Evolutionary conservation across 2,888 invertebrate species (phyloP), one percentile per base, ranked within the genome.

Genomic region (Tuberolachnus salignus): DNA sequence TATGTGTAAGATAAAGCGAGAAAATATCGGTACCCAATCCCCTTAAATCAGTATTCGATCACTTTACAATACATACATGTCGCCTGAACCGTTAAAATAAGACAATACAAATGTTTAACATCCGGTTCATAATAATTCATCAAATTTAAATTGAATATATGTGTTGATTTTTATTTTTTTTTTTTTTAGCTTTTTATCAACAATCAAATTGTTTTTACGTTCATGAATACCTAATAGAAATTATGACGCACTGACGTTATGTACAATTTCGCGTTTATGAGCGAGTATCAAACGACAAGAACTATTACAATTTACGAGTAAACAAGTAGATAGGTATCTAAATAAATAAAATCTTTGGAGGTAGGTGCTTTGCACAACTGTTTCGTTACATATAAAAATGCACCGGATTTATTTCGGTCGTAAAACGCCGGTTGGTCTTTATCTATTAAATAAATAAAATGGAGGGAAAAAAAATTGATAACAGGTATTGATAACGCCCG

Each of bases 241-340:
- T 49, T 26, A n/a, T 49, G 34, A 4, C 6, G 6, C 34, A 34
- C 34, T 34, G 59, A 13, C 13, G 59, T 34, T 34, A 61, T 4
- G 10, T 42, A 70, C 55, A 14, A 55, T 34, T 63, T 63, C 46
- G 51, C 46, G 13, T 63, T 73, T 73, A 63, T 73, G 63, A 73
- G 63, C 63, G 73, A 51, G 42, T 73, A 51, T 63, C 23, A 6
- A 34, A 34, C 34, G 34, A 34, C 34, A 51, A 49, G 61, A 61
- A 59, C 34, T 61, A 11, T 49, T 49, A 73, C 0, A 51, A 23
- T 63, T 42, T 49, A 49, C 13, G n/a, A 23, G 14, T 34, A 26
- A 14, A 49, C 51, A 34, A 34, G 34, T 34, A 34, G 34, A 4
- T n/a, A 4, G 34, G 34, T 34, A n/a, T n/a, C n/a, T n/a, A 34